Evolutionary conservation across 2,797 vertebrate species (phyloP).

Genomic region (Argentina silus): DNA sequence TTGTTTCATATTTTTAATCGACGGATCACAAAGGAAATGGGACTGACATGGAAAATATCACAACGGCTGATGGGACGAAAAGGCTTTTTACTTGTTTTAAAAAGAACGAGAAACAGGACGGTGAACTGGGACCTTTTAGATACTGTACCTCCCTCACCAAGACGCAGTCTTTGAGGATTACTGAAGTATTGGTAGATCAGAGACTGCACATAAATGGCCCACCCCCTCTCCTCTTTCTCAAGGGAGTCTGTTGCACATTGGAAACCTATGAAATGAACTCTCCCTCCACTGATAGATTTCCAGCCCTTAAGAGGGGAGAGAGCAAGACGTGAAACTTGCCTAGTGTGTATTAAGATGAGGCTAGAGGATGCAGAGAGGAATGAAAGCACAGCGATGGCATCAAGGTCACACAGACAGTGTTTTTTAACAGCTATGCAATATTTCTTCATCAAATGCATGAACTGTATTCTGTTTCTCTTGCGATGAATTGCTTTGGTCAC

Average conservation of each 20-base stretch:
- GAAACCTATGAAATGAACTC: constrained; percentile 40
- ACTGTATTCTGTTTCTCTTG: constrained; percentile 45
- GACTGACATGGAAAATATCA: constrained; percentile 19
- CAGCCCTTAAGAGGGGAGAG: neutral
- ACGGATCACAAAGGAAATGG: constrained; percentile 38
- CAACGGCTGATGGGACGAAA: constrained; percentile 17
- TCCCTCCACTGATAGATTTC: constrained; percentile 40
- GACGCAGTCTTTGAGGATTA: constrained; percentile 8
- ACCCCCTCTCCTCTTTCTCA: constrained; percentile 29
- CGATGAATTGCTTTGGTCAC: constrained; percentile 50
- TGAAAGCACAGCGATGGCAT: constrained; percentile 66
- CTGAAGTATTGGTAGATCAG: constrained; percentile 1
- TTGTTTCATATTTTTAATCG: constrained; percentile 15
- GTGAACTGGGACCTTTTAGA: neutral
- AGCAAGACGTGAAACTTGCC: constrained; percentile 28
- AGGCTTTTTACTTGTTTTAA: neutral
- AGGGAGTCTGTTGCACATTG: constrained; percentile 49
- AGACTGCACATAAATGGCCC: constrained; percentile 18
- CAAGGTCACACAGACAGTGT: constrained; percentile 65
- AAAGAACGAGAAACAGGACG: constrained; percentile 19
- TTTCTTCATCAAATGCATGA: constrained; percentile 75
- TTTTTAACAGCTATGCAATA: constrained; percentile 85
- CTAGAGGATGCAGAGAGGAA: constrained; percentile 35
- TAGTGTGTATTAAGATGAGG: constrained; percentile 17
- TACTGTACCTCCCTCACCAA: constrained; percentile 5